Evolutionary conservation across 2,797 vertebrate species (phyloP), one percentile per base, ranked within the genome.

Genomic region (Ctenochaetus hawaiiensis): DNA sequence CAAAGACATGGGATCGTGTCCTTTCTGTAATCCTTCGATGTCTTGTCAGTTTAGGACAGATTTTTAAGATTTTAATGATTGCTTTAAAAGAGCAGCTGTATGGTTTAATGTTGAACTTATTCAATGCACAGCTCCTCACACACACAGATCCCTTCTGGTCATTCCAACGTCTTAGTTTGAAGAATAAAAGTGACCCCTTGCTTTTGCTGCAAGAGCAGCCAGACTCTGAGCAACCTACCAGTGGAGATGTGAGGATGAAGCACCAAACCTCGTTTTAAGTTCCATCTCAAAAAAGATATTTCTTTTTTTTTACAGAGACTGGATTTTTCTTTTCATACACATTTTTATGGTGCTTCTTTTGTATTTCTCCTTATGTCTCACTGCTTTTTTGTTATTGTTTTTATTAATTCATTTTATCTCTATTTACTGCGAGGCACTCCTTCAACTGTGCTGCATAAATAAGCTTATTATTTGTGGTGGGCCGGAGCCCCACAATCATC

Each of bases 101-200:
- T 58, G 49, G 73, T 44, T 67, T 67, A 81, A 67, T 22, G 16
- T 11, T 84, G 67, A 77, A 72, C 78, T 67, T 67, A 80, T 76
- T 77, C 67, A 61, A 20, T 9, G 41, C 41, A 48, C 10, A 30
- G 72, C 47, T 76, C 26, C 34, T 62, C 65, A 43, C 60, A 45
- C 62, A 64, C 66, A 82, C 30, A 45, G 17, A 39, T 30, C 45
- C 73, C 72, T 72, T 62, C 51, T 67, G 80, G 85, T 80, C 79
- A 80, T 72, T 84, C 23, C 52, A 61, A 66, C 72, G 73, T 72
- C 65, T 43, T 13, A 56, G 64, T 73, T 69, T 64, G 65, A 73
- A 69, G 75, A 85, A 85, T 57, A 67, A 87, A 88, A 72, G 81
- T 78, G 66, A 77, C 75, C 80, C 57, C 17, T 30, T 48, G 54